phyloP scores from a whole-genome alignment of 1,140 invertebrate genomes.

The Drosophila melanogaster region DNA sequence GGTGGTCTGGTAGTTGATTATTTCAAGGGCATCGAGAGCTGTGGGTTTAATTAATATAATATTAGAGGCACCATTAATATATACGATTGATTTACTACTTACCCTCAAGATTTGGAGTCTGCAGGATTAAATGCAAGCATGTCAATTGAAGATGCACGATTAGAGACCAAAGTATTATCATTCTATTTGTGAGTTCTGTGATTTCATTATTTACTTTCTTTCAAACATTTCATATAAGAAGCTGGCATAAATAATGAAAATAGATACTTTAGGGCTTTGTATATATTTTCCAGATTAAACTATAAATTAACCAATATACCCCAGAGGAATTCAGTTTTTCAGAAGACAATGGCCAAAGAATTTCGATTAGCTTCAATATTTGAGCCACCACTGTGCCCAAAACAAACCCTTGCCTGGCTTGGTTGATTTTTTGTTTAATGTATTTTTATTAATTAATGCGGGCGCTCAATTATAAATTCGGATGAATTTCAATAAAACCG shows the following conservation, averaged over 20 bases:
- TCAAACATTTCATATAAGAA: neutral
- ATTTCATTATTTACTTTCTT: neutral
- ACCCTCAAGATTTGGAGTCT: conserved; percentile 33
- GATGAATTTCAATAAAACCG: conserved; percentile 46
- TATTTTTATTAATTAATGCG: conserved; percentile 64
- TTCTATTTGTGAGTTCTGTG: conserved; percentile 8
- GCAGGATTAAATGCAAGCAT: conserved; percentile 17
- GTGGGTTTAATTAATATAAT: neutral
- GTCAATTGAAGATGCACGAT: conserved; percentile 18
- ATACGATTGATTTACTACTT: neutral
- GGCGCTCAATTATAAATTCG: conserved; percentile 55
- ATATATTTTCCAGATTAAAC: too few species aligned
- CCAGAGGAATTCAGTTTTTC: neutral
- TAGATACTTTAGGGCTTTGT: too few species aligned
- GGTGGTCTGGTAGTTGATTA: conserved; percentile 67
- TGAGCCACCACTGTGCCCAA: conserved; percentile 17
- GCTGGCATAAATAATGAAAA: too few species aligned
- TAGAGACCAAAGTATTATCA: conserved; percentile 33
- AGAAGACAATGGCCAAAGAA: neutral
- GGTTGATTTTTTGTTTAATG: conserved; percentile 39
- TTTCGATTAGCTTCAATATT: neutral
- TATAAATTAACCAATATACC: too few species aligned
- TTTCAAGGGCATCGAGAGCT: conserved; percentile 58
- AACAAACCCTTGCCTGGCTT: conserved; percentile 23
- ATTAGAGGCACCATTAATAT: too few species aligned